Base-by-base conservation (phyloP, 2,888 invertebrate species). In the Nineta flava region DNA sequence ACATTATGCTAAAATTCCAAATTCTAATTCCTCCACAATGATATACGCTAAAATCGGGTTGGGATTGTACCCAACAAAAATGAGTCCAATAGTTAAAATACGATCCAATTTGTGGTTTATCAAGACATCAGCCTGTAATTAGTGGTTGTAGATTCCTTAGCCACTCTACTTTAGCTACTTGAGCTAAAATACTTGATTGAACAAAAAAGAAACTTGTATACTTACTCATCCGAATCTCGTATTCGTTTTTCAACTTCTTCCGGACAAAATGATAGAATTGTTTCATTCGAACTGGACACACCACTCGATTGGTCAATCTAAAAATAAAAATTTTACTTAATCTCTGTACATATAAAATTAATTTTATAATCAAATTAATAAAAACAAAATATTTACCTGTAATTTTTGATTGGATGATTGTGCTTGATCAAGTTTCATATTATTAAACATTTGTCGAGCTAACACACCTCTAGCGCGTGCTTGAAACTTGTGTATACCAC, bases 391-490 rank as follows among this genome's bases (percentile, higher is more conserved):
- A 45, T 16, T 45, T 38, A 52, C 53, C 51, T 46, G 52, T 51
- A 50, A 50, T 26, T 40, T 50, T 42, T 48, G 49, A 47, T 50
- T 19, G 9, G 34, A 26, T n/a, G 17, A 44, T 32, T 19, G 16
- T n/a, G 31, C n/a, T 26, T 38, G 12, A 26, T 26, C 6, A 40
- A 13, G 13, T 52, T 35, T 50, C 42, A 12, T 31, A 12, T 43
- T 31, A 19, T 41, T 13, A 46, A 19, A 48, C 15, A 44, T 65
- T 59, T 72, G 70, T 53, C 86, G 67, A 1, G 81, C 70, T 38
- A 79, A 63, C 57, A 72, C 76, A 0, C 88, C 88, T 19, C 84
- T 68, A 9, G 81, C 77, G 56, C 75, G 74, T 1, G 87, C 81
- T 64, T 92, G 90, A 61, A 92, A 77, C 15, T 67, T 61, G 4